Conservation (phyloP, 2,888 invertebrate species). For the Mythimna ferrago region DNA sequence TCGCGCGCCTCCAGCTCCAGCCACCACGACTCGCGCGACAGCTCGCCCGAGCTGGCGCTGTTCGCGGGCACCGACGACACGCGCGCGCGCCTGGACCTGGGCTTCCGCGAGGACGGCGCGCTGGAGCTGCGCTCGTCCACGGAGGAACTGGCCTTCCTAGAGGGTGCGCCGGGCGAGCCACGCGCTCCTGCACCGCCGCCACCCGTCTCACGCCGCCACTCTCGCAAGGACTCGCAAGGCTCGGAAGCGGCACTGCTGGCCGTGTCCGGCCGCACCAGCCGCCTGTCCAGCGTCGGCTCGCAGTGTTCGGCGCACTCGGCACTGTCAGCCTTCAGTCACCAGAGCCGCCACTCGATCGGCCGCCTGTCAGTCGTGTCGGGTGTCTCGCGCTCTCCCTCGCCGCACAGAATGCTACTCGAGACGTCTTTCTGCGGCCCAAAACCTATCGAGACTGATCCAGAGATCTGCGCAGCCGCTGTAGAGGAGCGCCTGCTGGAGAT, state of each 20-base stretch:
- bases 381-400: slow-evolving; percentile 94
- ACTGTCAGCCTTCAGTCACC: slow-evolving; percentile 74
- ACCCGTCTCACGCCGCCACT: slow-evolving; percentile 86
- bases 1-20: slow-evolving; percentile 97
- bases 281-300: slow-evolving; percentile 94
- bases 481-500: slow-evolving; percentile 86
- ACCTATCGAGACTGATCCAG: slow-evolving; percentile 91
- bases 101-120: slow-evolving; percentile 95
- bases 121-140: slow-evolving; percentile 96
- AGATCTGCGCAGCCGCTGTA: slow-evolving; percentile 86
- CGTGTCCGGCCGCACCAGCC: slow-evolving; percentile 95
- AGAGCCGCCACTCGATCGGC: slow-evolving; percentile 76
- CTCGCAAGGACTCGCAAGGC: slow-evolving; percentile 94
- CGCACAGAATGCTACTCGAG: slow-evolving; percentile 97
- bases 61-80: slow-evolving; percentile 89
- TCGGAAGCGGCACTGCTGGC: slow-evolving; percentile 94
- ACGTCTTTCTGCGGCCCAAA: slow-evolving; percentile 97
- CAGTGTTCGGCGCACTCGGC: slow-evolving; percentile 92
- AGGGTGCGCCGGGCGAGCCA: slow-evolving; percentile 83
- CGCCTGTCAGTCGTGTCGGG: slow-evolving; percentile 88
- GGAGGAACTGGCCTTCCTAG: slow-evolving; percentile 96
- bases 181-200: slow-evolving; percentile 63
- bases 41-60: slow-evolving; percentile 96
- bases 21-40: slow-evolving; percentile 96
- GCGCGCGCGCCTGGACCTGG: slow-evolving; percentile 83